Conservation (phyloP, 2,113 vertebrate genomes). For the Sebastes schlegelii region DNA sequence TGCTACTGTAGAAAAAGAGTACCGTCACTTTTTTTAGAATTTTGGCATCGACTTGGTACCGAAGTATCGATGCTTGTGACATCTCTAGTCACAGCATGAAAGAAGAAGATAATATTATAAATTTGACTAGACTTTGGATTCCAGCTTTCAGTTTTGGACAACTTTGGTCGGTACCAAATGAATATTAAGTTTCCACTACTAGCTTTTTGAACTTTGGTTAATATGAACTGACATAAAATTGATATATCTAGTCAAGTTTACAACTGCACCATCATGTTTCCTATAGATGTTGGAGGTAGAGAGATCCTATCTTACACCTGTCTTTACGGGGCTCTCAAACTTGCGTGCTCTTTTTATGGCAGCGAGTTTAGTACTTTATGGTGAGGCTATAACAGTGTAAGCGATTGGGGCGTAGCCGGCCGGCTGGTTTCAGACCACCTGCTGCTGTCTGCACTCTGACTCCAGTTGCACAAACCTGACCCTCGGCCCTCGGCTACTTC, state of each 20-base stretch:
- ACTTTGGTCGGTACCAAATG: neutral
- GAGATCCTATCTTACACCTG: neutral
- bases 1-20: no score
- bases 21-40: no score
- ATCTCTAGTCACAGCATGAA: neutral
- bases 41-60: no score
- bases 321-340: conserved; percentile 11
- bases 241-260: neutral
- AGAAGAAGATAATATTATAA: neutral
- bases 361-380: conserved; percentile 44
- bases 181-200: no score
- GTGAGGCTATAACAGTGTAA: conserved; percentile 24
- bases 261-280: neutral
- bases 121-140: neutral
- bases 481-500: conserved; percentile 40
- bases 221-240: neutral
- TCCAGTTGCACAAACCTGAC: conserved; percentile 72
- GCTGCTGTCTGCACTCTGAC: conserved; percentile 25
- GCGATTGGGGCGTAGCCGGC: conserved; percentile 16
- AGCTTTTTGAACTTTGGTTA: neutral
- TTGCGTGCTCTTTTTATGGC: conserved; percentile 44
- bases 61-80: no score
- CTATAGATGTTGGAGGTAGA: neutral
- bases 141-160: neutral
- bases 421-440: conserved; percentile 62